Evolutionary conservation across 1,140 invertebrate genomes (phyloP).

Genomic region (Zophobas morio): DNA sequence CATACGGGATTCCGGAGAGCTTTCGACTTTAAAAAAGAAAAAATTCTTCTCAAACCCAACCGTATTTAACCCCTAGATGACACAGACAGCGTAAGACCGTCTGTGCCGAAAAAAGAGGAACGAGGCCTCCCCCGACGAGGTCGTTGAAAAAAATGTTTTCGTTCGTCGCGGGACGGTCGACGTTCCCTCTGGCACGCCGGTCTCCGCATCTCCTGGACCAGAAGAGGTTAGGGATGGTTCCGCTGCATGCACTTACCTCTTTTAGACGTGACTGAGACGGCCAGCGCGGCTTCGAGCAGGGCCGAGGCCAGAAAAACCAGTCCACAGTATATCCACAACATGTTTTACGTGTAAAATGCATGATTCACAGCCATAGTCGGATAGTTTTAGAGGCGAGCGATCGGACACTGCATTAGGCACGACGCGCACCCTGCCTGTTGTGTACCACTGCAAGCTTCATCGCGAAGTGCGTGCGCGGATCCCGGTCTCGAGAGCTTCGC

Average conservation of each 20-base stretch:
- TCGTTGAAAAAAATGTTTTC: too few species aligned
- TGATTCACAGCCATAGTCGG: constrained; percentile 63
- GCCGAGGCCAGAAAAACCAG: constrained; percentile 59
- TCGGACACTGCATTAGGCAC: constrained; percentile 53
- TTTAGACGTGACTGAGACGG: constrained; percentile 59
- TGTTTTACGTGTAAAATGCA: constrained; percentile 63
- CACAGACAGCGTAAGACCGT: too few species aligned
- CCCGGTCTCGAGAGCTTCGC: constrained; percentile 57
- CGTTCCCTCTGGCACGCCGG: too few species aligned
- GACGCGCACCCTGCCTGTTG: constrained; percentile 61
- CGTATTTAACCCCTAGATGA: too few species aligned
- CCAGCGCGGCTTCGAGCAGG: constrained; percentile 55
- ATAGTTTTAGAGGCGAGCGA: constrained; percentile 49
- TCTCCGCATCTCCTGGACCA: too few species aligned
- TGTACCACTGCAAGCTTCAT: constrained; percentile 63
- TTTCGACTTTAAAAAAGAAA: too few species aligned
- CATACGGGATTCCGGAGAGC: too few species aligned
- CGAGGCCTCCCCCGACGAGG: too few species aligned
- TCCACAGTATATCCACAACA: constrained; percentile 64
- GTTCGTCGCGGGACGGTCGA: too few species aligned
- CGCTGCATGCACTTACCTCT: constrained; percentile 56
- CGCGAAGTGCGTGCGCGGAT: constrained; percentile 61
- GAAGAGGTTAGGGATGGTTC: neutral
- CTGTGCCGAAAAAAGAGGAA: too few species aligned
- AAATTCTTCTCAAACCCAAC: too few species aligned